Percentiles rank a stretch among this genome's conserved stretches.
Conservation (phyloP, 2,888 invertebrate species). For the Atethmia centrago region DNA sequence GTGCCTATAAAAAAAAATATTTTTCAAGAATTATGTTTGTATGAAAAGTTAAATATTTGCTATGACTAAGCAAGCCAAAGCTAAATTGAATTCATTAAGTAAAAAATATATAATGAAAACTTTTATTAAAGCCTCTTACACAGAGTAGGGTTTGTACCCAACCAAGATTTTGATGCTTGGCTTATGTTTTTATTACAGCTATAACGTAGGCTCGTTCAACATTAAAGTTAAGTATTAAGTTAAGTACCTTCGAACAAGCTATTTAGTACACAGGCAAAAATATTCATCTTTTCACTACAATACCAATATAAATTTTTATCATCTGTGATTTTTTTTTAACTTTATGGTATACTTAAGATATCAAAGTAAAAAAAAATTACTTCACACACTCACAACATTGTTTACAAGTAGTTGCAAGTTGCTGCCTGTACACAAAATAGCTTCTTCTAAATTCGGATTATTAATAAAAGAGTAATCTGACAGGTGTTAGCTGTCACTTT, state of each 20-base stretch:
- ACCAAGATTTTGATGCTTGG: neutral
- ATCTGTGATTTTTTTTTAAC: neutral
- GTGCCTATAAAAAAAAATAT: neutral
- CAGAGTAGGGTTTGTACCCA: neutral
- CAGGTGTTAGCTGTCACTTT: no score
- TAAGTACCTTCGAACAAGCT: neutral
- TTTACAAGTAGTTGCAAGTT: neutral
- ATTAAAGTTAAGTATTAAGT: neutral
- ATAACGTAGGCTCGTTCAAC: neutral
- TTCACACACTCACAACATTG: neutral
- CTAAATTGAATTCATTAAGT: conserved; percentile 5
- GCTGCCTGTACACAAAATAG: neutral
- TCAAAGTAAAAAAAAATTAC: neutral
- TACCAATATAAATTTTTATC: neutral
- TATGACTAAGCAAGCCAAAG: neutral
- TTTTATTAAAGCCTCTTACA: conserved; percentile 9
- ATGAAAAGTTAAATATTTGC: neutral
- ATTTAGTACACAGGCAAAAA: neutral
- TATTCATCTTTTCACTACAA: neutral
- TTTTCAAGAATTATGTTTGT: neutral
- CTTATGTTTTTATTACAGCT: conserved; percentile 2
- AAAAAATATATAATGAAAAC: conserved; percentile 14
- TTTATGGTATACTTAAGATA: neutral
- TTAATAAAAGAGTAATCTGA: no score
- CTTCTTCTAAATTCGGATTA: neutral